phyloP scores from a whole-genome alignment of 2,113 vertebrate genomes.

The Pteruthius melanotis region DNA sequence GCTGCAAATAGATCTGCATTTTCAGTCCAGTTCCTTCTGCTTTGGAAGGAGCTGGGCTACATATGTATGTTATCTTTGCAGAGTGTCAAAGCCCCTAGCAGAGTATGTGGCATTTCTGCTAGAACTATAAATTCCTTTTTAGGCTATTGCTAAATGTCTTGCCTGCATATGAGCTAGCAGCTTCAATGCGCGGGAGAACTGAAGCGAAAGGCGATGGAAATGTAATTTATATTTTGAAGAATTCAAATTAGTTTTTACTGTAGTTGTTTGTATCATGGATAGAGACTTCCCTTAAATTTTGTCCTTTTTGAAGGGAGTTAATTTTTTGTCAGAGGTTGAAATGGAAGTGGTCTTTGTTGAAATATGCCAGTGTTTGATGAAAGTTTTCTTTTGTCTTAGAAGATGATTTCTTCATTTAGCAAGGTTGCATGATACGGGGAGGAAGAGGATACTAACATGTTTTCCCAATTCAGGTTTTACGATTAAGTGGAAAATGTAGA shows the following conservation, averaged over 20 bases:
- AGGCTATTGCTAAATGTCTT: neutral
- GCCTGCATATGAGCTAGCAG: neutral
- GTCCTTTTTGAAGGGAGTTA: neutral
- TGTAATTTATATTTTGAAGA: neutral
- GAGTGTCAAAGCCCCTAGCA: neutral
- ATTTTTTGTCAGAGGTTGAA: neutral
- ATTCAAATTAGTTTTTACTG: neutral
- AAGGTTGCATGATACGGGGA: accelerated
- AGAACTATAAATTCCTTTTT: neutral
- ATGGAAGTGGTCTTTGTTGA: neutral
- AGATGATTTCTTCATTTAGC: neutral
- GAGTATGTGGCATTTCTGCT: neutral
- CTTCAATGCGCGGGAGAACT: neutral
- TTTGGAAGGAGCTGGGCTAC: neutral
- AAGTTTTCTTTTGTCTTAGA: neutral
- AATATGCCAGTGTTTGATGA: neutral
- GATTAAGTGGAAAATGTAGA: neutral
- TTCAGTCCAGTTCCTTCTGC: neutral
- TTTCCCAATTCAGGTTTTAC: neutral
- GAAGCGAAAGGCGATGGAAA: accelerated
- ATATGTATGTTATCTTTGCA: neutral
- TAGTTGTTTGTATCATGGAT: neutral
- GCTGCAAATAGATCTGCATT: neutral
- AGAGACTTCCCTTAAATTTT: neutral
- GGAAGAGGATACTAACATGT: neutral